These are phyloP conservation scores for Eupithecia abbreviata DNA, from an alignment of 2,888 invertebrate genomes.

Conservation along the genomic window DNA sequence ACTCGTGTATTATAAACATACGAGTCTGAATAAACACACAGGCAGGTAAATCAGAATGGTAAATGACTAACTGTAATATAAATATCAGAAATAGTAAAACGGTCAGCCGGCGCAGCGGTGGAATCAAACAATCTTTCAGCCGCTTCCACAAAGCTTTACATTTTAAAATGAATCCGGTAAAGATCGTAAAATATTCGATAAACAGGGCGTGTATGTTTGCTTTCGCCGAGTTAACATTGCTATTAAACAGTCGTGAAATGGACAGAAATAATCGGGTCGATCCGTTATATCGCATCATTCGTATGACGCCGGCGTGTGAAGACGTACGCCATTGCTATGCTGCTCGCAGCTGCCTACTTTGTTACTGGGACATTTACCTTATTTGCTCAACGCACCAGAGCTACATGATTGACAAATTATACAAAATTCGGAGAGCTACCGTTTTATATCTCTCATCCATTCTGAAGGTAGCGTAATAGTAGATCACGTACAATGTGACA, in stretches of 20 bases:
- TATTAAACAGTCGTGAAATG: conserved; percentile 84
- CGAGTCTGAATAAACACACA: conserved; percentile 78
- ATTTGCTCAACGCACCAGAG: conserved; percentile 58
- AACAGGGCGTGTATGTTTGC: conserved; percentile 82
- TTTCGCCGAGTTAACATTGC: conserved; percentile 82
- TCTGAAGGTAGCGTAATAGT: conserved; percentile 36
- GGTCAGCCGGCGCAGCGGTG: conserved; percentile 46
- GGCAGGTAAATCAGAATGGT: conserved; percentile 81
- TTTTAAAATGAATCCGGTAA: conserved; percentile 80
- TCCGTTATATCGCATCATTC: conserved; percentile 82
- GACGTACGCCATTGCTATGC: conserved; percentile 73
- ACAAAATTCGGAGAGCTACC: conserved; percentile 46
- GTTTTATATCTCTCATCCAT: conserved; percentile 42
- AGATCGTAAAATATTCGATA: conserved; percentile 83
- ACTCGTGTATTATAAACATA: conserved; percentile 79
- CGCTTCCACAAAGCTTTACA: conserved; percentile 76
- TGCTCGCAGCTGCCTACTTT: conserved; percentile 61
- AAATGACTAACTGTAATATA: conserved; percentile 82
- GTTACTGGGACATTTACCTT: conserved; percentile 70
- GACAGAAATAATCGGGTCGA: conserved; percentile 83
- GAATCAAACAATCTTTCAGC: conserved; percentile 79
- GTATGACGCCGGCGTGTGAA: conserved; percentile 76
- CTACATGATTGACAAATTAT: conserved; percentile 58
- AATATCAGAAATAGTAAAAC: conserved; percentile 79
- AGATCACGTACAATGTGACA: conserved; percentile 38